Evolutionary conservation across 2,888 invertebrate species (phyloP).

Genomic region (Lepidocyrtoides sp.): DNA sequence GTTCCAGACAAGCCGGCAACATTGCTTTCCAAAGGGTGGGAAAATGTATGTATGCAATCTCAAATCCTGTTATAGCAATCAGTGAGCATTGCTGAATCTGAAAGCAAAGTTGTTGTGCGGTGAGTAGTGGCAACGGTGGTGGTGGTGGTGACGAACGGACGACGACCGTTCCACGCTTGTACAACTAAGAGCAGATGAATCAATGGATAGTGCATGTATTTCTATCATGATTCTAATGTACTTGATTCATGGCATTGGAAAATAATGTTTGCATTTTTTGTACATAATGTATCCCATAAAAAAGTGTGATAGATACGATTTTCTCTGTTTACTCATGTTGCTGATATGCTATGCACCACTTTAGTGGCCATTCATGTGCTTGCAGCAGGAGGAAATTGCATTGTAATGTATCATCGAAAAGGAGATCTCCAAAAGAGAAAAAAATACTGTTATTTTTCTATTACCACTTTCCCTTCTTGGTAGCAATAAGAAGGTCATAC

Average conservation of each 20-base stretch:
- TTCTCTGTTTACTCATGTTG: constrained; percentile 14
- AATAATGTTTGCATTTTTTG: constrained; percentile 64
- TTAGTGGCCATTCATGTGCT: not conserved
- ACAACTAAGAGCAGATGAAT: not conserved
- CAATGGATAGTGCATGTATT: not conserved
- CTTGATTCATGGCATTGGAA: constrained; percentile 64
- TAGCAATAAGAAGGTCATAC: constrained; percentile 29
- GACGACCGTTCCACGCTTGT: constrained; percentile 39
- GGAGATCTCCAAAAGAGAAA: not conserved
- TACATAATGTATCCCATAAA: constrained; percentile 54
- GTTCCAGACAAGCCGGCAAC: constrained; percentile 82
- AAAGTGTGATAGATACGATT: not conserved
- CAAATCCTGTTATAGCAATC: not conserved
- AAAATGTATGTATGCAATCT: constrained; percentile 66
- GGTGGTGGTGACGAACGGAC: constrained; percentile 6
- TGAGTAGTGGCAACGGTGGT: not conserved
- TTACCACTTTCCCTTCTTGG: not conserved
- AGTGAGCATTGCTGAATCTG: constrained; percentile 10
- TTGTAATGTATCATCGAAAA: constrained; percentile 65
- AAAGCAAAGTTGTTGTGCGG: constrained; percentile 36
- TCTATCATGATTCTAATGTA: not conserved
- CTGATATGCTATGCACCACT: constrained; percentile 35
- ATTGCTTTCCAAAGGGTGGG: constrained; percentile 80
- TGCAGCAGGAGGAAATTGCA: constrained; percentile 54
- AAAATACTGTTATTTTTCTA: not conserved